Conservation (phyloP, 2,888 invertebrate genomes). For the Tenthredo distinguenda region DNA sequence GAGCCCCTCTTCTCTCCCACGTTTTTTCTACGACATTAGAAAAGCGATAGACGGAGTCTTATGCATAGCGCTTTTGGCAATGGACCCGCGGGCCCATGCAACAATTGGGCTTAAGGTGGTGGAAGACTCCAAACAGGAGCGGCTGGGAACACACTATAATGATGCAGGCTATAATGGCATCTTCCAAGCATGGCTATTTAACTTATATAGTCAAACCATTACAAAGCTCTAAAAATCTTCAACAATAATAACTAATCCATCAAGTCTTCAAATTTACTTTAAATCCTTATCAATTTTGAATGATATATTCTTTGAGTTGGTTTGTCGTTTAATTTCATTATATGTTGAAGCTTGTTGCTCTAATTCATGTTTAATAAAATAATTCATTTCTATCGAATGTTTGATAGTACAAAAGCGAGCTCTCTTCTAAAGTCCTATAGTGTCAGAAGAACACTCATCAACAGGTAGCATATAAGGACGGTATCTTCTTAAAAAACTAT, state of each 20-base stretch:
- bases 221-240: background rate
- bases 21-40: too few relatives aligned
- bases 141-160: too few relatives aligned
- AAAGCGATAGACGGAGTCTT: too few relatives aligned
- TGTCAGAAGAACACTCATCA: background rate
- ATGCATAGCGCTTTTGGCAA: too few relatives aligned
- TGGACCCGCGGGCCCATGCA: too few relatives aligned
- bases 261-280: background rate
- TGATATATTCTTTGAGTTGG: background rate
- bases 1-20: too few relatives aligned
- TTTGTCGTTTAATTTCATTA: background rate
- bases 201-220: background rate
- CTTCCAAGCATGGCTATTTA: background rate
- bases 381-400: background rate
- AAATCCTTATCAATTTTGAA: background rate
- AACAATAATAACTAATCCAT: background rate
- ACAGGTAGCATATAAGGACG: background rate
- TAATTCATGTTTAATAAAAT: background rate
- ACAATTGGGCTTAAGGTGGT: too few relatives aligned
- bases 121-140: too few relatives aligned
- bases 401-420: background rate
- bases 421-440: background rate
- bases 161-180: background rate
- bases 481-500: background rate
- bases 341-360: background rate